Evolutionary conservation across 2,797 vertebrate genomes (phyloP), one percentile per base, ranked within the genome.

Genomic region (Staurois parvus): DNA sequence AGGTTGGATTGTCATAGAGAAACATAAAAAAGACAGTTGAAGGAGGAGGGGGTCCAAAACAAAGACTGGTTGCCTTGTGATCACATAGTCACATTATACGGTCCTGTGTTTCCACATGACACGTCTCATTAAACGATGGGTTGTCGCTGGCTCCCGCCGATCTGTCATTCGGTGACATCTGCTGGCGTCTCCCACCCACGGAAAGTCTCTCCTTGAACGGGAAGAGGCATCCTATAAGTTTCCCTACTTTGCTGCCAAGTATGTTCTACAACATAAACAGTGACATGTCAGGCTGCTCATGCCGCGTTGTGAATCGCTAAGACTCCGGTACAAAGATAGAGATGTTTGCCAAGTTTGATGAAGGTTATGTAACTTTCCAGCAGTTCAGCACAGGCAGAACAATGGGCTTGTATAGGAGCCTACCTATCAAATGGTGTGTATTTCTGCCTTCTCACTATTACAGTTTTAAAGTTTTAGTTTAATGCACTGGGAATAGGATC

Each of bases 151-250:
- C 64, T 11, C 73, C 84, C 21, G 77, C 79, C 28, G 84, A 64
- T 21, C 84, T 81, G 84, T 81, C 79, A 77, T 28, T 9, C 37
- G 9, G 6, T 83, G 81, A 76, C 62, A 68, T 59, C 64, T 72
- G 48, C 32, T 3, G 37, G 62, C 28, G 40, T 29, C 64, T 37
- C 66, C 34, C 29, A 26, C 64, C 45, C 73, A 56, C 29, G 28
- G 56, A 34, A 48, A 73, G 81, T 84, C 81, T 76, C 4, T 32
- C 26, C 62, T 67, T 40, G 72, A 48, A 74, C 13, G 3, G 7
- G 48, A 72, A 69, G 66, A 37, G 32, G 28, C 83, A 64, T 29
- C 40, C 48, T 48, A 29, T 64, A 67, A 26, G 32, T 45, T 72
- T 19, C 66, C 64, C 15, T 37, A 26, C 42, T 30, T 42, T 15